phyloP scores from a whole-genome alignment of 2,113 vertebrate species.

The Damaliscus lunatus region DNA sequence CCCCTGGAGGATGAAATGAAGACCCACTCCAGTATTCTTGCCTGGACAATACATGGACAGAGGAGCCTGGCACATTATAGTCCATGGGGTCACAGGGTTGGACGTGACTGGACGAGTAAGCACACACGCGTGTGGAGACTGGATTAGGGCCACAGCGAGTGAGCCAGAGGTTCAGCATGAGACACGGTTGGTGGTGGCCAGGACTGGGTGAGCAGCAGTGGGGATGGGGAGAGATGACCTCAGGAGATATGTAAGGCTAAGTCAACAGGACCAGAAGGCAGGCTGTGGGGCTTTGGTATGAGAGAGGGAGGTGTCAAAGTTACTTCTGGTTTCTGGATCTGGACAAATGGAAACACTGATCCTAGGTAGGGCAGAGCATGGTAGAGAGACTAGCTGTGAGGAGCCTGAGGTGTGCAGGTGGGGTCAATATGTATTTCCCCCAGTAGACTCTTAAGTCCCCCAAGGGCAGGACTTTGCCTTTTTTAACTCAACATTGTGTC shows the following conservation, averaged over 20 bases:
- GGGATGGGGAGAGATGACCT: neutral
- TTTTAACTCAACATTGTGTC: neutral
- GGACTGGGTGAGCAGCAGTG: neutral
- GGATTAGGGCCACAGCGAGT: neutral
- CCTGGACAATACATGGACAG: neutral
- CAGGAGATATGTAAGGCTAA: neutral
- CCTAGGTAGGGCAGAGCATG: neutral
- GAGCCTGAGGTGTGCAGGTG: neutral
- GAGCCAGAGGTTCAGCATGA: neutral
- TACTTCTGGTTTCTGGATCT: neutral
- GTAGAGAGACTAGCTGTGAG: neutral
- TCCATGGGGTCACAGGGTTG: neutral
- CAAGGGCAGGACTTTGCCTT: neutral
- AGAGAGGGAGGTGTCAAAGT: neutral
- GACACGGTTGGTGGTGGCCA: neutral
- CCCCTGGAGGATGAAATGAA: neutral
- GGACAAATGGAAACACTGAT: neutral
- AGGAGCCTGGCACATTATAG: neutral
- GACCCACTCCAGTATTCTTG: neutral
- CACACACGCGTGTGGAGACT: neutral
- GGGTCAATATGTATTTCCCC: neutral
- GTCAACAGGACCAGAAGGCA: neutral
- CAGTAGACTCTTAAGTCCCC: neutral
- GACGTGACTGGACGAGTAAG: neutral
- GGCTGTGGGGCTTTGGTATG: neutral